These are phyloP conservation scores for Lasioglossum villosulum DNA, from an alignment of 2,888 invertebrate species.

Conservation along the genomic window DNA sequence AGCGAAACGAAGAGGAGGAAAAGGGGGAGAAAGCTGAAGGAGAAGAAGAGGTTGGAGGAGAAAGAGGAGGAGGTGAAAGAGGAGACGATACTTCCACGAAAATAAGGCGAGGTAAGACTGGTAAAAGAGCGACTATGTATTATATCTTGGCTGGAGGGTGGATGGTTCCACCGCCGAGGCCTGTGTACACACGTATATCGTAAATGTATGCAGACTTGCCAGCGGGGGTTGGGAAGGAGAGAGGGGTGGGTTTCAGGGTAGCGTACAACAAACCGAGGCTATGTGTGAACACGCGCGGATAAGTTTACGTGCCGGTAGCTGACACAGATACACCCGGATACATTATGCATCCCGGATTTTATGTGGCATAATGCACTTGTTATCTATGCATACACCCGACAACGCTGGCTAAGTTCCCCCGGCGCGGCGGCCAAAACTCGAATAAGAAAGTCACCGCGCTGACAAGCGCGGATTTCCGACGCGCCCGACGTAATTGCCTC, in stretches of 20 bases:
- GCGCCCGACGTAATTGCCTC: not conserved
- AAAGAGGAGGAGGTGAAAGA: not conserved
- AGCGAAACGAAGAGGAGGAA: constrained; percentile 38
- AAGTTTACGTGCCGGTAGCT: constrained; percentile 59
- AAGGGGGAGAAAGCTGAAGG: not conserved
- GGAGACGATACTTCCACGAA: constrained; percentile 44
- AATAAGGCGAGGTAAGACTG: constrained; percentile 66
- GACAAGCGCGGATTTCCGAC: not conserved
- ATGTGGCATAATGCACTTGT: constrained; percentile 79
- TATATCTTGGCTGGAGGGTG: constrained; percentile 42
- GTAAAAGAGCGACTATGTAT: constrained; percentile 70
- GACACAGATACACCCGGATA: constrained; percentile 73
- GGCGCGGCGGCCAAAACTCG: constrained; percentile 26
- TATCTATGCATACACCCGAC: constrained; percentile 73
- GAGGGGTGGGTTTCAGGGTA: not conserved
- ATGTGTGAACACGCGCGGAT: constrained; percentile 55
- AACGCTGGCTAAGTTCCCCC: constrained; percentile 48
- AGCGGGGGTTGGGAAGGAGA: not conserved
- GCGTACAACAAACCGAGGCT: not conserved
- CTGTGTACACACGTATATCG: constrained; percentile 41
- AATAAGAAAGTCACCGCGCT: constrained; percentile 40
- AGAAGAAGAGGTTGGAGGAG: not conserved
- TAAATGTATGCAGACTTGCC: constrained; percentile 42
- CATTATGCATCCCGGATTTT: constrained; percentile 80
- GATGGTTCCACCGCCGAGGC: constrained; percentile 18